Evolutionary conservation across 1,140 invertebrate genomes (phyloP), one percentile per base, ranked within the genome.

Genomic region (Halictus rubicundus): DNA sequence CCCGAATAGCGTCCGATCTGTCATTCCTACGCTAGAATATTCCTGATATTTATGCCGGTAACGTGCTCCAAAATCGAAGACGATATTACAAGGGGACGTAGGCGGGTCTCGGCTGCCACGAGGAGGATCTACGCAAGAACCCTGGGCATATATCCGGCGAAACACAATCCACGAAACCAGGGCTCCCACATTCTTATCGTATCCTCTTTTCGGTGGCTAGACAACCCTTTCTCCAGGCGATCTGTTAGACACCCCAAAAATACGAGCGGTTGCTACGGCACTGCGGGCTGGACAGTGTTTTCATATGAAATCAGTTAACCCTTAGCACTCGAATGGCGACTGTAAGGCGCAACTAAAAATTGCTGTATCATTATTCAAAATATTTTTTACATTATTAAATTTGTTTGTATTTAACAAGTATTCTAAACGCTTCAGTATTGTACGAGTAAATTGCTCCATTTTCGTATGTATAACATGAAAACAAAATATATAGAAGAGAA

Each of bases 191-290:
- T 80, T 83, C 72, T 82, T 83, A 86, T 83, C 59, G 80, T 80
- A 77, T 72, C 84, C 86, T 86, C 85, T 83, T 61, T 70, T 66
- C 81, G 72, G 82, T 82, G 49, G 60, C 46, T 52, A 61, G 77
- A 86, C 85, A 83, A 83, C 84, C 59, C 49, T 60, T 78, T 63
- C 57, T 65, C 76, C 32, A 32, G 49, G 65, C 71, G 59, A 16
- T 68, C 70, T 52, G 19, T 52, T 52, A 52, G 49, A 52, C 19
- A 52, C 49, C 49, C 16, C 6, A 4, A 52, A 52, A 52, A 14
- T 52, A 19, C 49, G 14, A 19, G 19, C 49, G 49, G 9, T 10
- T 46, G 8, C 14, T 46, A 9, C 42, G 9, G 5, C 9, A 32
- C 32, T 32, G 32, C 32, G 3, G 32, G 32, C 5, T 3, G 5